Percentiles rank a stretch among this genome's conserved stretches.
Evolutionary conservation across 1,140 invertebrate species (phyloP).

Genomic region (Aphelinus atriplicis): DNA sequence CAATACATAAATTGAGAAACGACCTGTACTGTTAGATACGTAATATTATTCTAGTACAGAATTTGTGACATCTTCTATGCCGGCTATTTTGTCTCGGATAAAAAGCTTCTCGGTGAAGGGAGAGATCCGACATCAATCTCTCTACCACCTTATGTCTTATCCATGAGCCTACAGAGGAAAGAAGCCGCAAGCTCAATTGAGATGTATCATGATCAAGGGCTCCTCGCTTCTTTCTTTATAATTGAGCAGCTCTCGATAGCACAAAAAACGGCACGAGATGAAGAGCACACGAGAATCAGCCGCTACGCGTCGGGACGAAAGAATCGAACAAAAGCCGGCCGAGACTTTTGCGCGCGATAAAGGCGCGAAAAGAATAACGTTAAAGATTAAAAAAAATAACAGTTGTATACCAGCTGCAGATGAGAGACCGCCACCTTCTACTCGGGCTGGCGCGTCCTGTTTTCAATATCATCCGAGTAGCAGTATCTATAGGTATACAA

Average conservation of each 20-base stretch:
- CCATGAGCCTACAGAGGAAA: neutral
- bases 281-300: constrained; percentile 5
- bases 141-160: neutral
- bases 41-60: too few species aligned
- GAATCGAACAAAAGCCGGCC: neutral
- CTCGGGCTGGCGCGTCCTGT: constrained; percentile 40
- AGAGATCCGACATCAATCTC: constrained; percentile 24
- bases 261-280: constrained; percentile 17
- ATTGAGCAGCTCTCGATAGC: constrained; percentile 34
- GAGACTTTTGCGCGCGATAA: neutral
- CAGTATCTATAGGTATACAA: constrained; percentile 22
- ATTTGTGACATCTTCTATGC: too few species aligned
- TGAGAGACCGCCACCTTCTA: constrained; percentile 9
- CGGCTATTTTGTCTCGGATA: too few species aligned
- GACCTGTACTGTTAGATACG: too few species aligned
- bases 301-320: constrained; percentile 15
- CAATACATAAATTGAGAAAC: too few species aligned
- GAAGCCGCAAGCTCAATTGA: constrained; percentile 37
- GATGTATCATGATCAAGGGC: constrained; percentile 31
- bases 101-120: neutral
- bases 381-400: constrained; percentile 45
- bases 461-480: constrained; percentile 58
- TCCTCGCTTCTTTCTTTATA: constrained; percentile 1
- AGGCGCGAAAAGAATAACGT: constrained; percentile 44
- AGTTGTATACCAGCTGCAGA: neutral